A percentile compares a stretch with the other conserved stretches of the same genome.
These are phyloP conservation scores for Zaprionus taronus DNA, from an alignment of 1,140 invertebrate genomes.

Conservation along the genomic window DNA sequence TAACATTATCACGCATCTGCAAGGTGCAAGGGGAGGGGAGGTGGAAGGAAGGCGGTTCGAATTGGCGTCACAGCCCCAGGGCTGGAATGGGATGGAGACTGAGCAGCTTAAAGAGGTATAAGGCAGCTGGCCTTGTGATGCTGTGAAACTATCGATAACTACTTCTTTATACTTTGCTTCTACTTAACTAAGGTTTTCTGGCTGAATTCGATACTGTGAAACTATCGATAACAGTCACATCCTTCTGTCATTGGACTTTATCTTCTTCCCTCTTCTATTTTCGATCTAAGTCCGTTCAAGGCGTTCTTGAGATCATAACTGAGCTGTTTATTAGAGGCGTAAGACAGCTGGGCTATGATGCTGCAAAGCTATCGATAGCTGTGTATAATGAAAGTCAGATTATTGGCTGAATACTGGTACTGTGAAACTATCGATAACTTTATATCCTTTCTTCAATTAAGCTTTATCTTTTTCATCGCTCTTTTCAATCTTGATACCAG, in stretches of 20 bases:
- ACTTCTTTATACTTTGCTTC: no score
- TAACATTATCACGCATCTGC: conserved; percentile 74
- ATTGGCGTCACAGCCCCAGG: conserved; percentile 45
- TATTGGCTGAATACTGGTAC: no score
- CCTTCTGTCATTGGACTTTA: no score
- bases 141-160: not conserved
- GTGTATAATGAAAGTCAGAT: no score
- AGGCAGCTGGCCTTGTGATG: not conserved
- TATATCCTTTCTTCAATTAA: no score
- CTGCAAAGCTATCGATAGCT: not conserved
- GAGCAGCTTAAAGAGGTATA: not conserved
- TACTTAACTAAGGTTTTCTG: no score
- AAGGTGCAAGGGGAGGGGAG: not conserved
- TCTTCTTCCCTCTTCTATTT: no score
- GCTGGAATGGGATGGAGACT: conserved; percentile 46
- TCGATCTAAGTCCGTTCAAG: not conserved
- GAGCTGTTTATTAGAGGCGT: not conserved
- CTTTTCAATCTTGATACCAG: no score
- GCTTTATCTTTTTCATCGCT: no score
- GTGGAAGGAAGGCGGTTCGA: not conserved
- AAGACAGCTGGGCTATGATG: not conserved
- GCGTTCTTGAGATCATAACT: not conserved
- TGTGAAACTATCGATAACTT: not conserved
- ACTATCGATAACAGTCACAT: no score
- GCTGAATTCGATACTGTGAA: no score